A percentile compares a stretch with the other conserved stretches of the same genome.
phyloP scores from a whole-genome alignment of 2,113 vertebrate genomes.

The Arothron firmamentum region DNA sequence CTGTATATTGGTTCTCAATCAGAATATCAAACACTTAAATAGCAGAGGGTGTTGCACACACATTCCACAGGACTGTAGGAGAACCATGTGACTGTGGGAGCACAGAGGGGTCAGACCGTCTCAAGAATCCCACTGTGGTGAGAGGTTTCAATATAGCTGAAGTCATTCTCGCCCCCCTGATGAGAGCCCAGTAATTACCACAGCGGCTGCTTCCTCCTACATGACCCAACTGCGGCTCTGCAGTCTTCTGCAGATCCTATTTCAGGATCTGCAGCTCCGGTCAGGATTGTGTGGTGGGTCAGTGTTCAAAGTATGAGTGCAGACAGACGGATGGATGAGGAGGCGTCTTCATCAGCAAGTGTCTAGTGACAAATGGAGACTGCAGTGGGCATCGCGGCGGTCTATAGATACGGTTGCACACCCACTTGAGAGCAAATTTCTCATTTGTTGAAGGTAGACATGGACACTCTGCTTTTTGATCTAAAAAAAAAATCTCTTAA shows the following conservation, averaged over 20 bases:
- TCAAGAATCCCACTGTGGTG: slow-evolving; percentile 33
- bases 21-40: not conserved
- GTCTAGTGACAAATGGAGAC: no score
- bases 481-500: no score
- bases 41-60: slow-evolving; percentile 5
- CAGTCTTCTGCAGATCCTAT: slow-evolving; percentile 23
- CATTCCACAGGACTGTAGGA: slow-evolving; percentile 29
- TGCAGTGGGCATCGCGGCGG: no score
- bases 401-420: no score
- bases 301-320: slow-evolving; percentile 6
- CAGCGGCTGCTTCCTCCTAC: slow-evolving; percentile 15
- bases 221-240: slow-evolving; percentile 6
- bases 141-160: slow-evolving; percentile 42
- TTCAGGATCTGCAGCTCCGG: slow-evolving; percentile 23
- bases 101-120: slow-evolving; percentile 36
- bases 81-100: slow-evolving; percentile 46
- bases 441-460: no score
- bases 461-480: no score
- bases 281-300: slow-evolving; percentile 15
- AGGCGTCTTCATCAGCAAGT: no score
- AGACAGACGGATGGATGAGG: slow-evolving; percentile 7
- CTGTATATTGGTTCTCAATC: not conserved
- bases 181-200: slow-evolving; percentile 43
- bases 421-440: no score
- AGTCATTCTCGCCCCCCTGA: slow-evolving; percentile 28